Base-by-base conservation (phyloP, 2,113 vertebrate genomes). In the Siphamia tubifer region DNA sequence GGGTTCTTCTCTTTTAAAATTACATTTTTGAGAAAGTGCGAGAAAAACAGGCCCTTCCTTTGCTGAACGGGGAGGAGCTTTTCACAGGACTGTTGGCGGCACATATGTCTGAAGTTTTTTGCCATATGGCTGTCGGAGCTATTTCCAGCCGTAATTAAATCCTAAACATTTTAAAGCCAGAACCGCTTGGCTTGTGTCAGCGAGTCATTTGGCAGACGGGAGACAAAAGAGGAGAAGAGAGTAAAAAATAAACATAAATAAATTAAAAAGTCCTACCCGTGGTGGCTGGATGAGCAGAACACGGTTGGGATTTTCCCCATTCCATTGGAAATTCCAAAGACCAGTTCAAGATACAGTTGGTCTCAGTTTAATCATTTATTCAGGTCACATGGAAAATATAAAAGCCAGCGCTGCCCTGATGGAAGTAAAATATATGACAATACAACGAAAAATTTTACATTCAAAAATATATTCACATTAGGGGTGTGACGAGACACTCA, bases 131-230 rank as follows among this genome's bases (percentile, higher is more conserved):
- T 93, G 94, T 93, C 92, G 87, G 93, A 95, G 95, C 93, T 96
- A 96, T 96, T 96, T 96, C 95, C 94, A 95, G 93, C 88, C 93
- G 95, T 96, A 98, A 98, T 98, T 96, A 96, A 96, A 96, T 95
- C 94, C 93, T 96, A 95, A 95, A 96, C 94, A 96, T 95, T 94
- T 93, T 94, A 95, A 94, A 96, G 94, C 93, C 94, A 94, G 94
- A 93, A 93, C 94, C 91, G 94, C 89, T 93, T 94, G 93, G 94
- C 94, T 95, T 87, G 94, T 94, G 94, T 86, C 78, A 86, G 70
- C 20, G 10, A 64, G 84, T 88, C 80, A 87, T 30, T 83, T 86
- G 82, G 87, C 82, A 84, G 75, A 87, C 63, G 73, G 42, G 11
- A 54, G 77, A 87, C 70, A 69, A 76, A 76, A 81, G 74, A 81